These are phyloP conservation scores for Temnothorax unifasciatus DNA, from an alignment of 2,888 invertebrate genomes.

Conservation along the genomic window DNA sequence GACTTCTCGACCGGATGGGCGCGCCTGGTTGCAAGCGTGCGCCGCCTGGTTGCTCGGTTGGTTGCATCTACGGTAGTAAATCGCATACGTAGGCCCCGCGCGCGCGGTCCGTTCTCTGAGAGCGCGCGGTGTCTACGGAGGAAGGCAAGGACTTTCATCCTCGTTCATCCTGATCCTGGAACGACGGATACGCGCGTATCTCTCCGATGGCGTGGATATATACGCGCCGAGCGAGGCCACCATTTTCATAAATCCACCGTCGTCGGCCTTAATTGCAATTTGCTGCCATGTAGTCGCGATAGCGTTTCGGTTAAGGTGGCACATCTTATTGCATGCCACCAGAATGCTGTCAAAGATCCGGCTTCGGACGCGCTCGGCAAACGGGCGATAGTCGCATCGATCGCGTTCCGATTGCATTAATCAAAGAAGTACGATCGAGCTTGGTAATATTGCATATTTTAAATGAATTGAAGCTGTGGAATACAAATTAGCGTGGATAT, in stretches of 20 bases:
- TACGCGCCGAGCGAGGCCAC: conserved; percentile 49
- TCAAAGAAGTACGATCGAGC: neutral
- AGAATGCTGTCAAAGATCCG: conserved; percentile 1
- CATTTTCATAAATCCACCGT: conserved; percentile 79
- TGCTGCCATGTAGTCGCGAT: conserved; percentile 70
- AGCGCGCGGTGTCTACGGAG: neutral
- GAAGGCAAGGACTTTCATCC: conserved; percentile 39
- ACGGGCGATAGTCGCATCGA: conserved; percentile 10
- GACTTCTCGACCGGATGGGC: conserved; percentile 43
- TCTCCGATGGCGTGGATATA: conserved; percentile 34
- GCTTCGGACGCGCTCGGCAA: conserved; percentile 11
- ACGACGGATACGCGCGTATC: conserved; percentile 38
- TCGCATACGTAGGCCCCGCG: conserved; percentile 28
- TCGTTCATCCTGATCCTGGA: conserved; percentile 50
- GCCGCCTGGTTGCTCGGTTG: conserved; percentile 18
- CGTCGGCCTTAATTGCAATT: conserved; percentile 80
- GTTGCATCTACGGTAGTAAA: conserved; percentile 48
- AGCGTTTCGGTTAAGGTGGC: conserved; percentile 65
- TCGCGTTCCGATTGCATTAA: neutral
- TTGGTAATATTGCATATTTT: conserved; percentile 4
- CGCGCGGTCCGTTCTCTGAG: conserved; percentile 5
- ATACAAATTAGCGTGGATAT: neutral
- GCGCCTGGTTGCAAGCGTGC: conserved; percentile 35
- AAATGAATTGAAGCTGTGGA: neutral
- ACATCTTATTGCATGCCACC: conserved; percentile 72